A percentile compares a stretch with the other conserved stretches of the same genome.
Conservation (phyloP, 2,797 vertebrate species). For the Oreochromis mossambicus region DNA sequence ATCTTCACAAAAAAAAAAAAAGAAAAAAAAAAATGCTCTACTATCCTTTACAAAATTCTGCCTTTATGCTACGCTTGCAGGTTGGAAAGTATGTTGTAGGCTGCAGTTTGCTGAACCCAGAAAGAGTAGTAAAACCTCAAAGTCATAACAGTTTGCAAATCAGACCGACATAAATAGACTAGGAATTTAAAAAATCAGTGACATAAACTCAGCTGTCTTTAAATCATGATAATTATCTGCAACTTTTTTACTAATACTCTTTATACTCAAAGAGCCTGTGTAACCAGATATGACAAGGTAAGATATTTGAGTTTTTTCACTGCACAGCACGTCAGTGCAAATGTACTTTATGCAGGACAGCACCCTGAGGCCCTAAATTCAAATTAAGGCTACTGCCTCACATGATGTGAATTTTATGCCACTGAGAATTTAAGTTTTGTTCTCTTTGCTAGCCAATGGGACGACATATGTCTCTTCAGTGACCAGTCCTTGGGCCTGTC, state of each 20-base stretch:
- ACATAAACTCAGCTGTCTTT: background rate
- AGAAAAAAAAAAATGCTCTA: too few species aligned
- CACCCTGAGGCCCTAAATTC: background rate
- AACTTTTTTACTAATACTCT: background rate
- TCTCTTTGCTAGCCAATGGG: constrained; percentile 1
- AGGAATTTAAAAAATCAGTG: background rate
- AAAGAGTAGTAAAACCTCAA: background rate
- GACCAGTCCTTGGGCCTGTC: constrained; percentile 8
- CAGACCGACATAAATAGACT: background rate
- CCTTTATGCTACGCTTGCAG: background rate
- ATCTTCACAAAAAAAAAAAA: too few species aligned
- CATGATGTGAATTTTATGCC: background rate
- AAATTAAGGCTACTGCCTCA: constrained; percentile 4
- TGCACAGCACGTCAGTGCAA: background rate
- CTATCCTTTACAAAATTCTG: background rate
- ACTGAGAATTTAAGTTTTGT: background rate
- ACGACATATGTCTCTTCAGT: background rate
- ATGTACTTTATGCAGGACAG: background rate
- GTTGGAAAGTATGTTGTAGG: background rate
- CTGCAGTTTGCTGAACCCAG: background rate
- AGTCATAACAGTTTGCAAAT: background rate
- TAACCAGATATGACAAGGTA: background rate
- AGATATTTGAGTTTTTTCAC: background rate
- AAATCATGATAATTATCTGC: background rate
- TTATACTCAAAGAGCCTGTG: background rate